Evolutionary conservation across 1,140 invertebrate species (phyloP), one percentile per base, ranked within the genome.

Genomic region (Trichoplusia ni): DNA sequence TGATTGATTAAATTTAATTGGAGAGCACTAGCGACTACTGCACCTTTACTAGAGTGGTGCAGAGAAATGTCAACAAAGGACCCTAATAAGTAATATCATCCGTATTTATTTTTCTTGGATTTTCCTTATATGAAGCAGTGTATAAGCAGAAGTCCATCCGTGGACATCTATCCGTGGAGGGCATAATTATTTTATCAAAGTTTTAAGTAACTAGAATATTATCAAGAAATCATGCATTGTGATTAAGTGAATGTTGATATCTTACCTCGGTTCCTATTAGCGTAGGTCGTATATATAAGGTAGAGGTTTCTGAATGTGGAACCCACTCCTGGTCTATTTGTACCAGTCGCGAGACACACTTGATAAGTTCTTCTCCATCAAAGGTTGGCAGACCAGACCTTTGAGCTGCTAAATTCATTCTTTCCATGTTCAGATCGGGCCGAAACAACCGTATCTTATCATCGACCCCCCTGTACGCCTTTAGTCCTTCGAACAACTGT

Each of bases 401-500:
- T 59, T 93, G 79, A 2, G 99, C 97, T 8, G 98, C 96, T 37
- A 91, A 78, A 71, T 97, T 95, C 97, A 99, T 97, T 68, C 99
- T 92, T 60, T 94, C 92, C 96, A 99, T 98, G 86, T 99, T 99
- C 75, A 98, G 90, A 33, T 99, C 95, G 2, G 99, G 98, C 53
- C 99, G 94, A 89, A 99, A 99, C 66, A 99, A 89, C 69, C 98
- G 92, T 53, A 99, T 97, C 91, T 95, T 96, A 42, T 96, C 96
- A 90, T 99, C 98, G 3, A 94, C 92, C n/a, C 98, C 97, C 79
- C 97, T 93, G 84, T 97, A 99, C 0, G 98, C 98, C 91, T 99
- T 99, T 94, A 99, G 94, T 40, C 99, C 99, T 94, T 99, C 99
- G 82, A 99, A 99, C 58, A 99, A 91, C 97, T 99, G 90, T 60